Evolutionary conservation across 2,113 vertebrate genomes (phyloP).

Genomic region (Serinus canaria): DNA sequence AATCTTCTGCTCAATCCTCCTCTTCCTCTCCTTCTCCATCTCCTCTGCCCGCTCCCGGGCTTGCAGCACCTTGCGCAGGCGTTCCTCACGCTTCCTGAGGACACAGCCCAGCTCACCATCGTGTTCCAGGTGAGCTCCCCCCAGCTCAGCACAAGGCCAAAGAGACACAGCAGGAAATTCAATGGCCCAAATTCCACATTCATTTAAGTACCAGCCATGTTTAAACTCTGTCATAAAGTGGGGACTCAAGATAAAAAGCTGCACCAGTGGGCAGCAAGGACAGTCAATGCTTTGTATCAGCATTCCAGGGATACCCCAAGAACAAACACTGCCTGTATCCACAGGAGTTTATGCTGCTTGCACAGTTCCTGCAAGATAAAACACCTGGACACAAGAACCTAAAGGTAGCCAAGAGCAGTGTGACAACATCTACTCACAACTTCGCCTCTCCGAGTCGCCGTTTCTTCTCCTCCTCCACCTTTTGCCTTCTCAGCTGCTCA

Average conservation of each 20-base stretch:
- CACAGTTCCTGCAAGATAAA: background rate
- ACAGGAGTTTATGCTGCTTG: background rate
- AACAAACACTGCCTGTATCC: background rate
- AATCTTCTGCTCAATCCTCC: constrained; percentile 88
- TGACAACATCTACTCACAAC: constrained; percentile 71
- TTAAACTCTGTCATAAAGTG: background rate
- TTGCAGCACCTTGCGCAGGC: constrained; percentile 83
- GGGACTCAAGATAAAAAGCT: background rate
- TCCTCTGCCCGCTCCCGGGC: constrained; percentile 88
- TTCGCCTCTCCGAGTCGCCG: constrained; percentile 83
- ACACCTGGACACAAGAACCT: background rate
- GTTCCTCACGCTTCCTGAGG: constrained; percentile 88
- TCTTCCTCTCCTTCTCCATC: constrained; percentile 87
- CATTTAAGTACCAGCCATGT: background rate
- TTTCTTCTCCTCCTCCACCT: constrained; percentile 89
- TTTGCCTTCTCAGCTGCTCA: constrained; percentile 84
- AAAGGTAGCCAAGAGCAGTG: background rate
- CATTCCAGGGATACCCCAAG: background rate
- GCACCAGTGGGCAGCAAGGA: background rate
- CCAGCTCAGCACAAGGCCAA: background rate
- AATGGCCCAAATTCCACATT: fast-evolving
- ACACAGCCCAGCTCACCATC: background rate
- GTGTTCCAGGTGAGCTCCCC: background rate
- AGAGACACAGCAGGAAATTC: background rate
- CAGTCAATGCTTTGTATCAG: background rate